Conservation (phyloP, 1,140 invertebrate species). For the Atta cephalotes region DNA sequence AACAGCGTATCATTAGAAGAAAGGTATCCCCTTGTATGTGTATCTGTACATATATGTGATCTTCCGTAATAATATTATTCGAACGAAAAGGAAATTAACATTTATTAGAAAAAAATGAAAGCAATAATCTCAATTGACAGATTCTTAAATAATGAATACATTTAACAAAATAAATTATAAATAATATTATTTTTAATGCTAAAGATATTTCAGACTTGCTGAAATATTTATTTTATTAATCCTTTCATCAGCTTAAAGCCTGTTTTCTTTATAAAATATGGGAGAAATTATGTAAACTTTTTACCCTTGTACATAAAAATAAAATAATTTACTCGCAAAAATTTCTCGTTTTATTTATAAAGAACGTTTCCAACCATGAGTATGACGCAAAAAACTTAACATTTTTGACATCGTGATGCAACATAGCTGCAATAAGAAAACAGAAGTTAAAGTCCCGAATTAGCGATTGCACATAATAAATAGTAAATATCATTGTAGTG, state of each 20-base stretch:
- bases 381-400: not conserved
- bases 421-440: not conserved
- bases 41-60: not conserved
- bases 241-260: not conserved
- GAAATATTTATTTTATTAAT: not conserved
- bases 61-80: slow-evolving; percentile 31
- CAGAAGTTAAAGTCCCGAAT: not conserved
- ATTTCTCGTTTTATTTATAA: not conserved
- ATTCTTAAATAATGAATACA: not conserved
- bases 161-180: not conserved
- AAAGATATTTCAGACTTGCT: not conserved
- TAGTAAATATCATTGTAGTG: not conserved
- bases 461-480: not conserved
- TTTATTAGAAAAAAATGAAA: not conserved
- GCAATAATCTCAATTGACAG: not conserved
- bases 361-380: too few species aligned
- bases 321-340: not conserved
- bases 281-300: not conserved
- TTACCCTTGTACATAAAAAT: not conserved
- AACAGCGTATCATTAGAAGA: not conserved
- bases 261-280: not conserved
- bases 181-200: not conserved
- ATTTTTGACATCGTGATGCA: not conserved
- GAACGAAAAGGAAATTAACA: not conserved
- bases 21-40: not conserved